Base-by-base conservation (phyloP, 1,140 invertebrate species). In the Palaemon carinicauda region DNA sequence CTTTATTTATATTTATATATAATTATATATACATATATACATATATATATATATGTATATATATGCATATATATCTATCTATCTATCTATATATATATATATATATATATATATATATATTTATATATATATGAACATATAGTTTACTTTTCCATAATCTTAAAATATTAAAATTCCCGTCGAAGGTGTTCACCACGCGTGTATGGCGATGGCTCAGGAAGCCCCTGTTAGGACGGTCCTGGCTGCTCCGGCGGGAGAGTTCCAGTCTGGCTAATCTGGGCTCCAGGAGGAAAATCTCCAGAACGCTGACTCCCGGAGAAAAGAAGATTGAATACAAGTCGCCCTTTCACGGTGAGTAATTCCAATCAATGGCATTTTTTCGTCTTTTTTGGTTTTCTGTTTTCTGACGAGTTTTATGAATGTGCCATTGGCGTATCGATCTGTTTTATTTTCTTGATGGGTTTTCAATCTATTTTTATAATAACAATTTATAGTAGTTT, bases 131-230 rank as follows among this genome's bases (percentile, higher is more conserved):
- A n/a, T n/a, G n/a, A n/a, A n/a, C n/a, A n/a, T n/a, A n/a, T n/a
- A n/a, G n/a, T n/a, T n/a, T n/a, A n/a, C n/a, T n/a, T n/a, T n/a
- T n/a, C n/a, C n/a, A n/a, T n/a, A n/a, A n/a, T 5, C 10, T 27
- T 27, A 10, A 9, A 19, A 27, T 14, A 75, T 15, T 41, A 21
- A 74, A 15, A 19, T n/a, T 2, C 33, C 52, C 15, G 9, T 31
- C 82, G 7, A 1, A 85, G 82, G 41, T 85, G 53, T 85, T 85
- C 50, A 41, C 77, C 24, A 79, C 82, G 1, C 53, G 75, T 0
- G 82, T 74, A 15, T 85, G 82, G 82, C 74, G 75, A 0, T 85
- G 82, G 82, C 51, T 85, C 24, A 31, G 82, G 2, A 21, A 78
- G n/a, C 75, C 82, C 10, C 75, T 85, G 3, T 52, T 85, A 24